Evolutionary conservation across 2,888 invertebrate species (phyloP).

Genomic region (Papilio protenor): DNA sequence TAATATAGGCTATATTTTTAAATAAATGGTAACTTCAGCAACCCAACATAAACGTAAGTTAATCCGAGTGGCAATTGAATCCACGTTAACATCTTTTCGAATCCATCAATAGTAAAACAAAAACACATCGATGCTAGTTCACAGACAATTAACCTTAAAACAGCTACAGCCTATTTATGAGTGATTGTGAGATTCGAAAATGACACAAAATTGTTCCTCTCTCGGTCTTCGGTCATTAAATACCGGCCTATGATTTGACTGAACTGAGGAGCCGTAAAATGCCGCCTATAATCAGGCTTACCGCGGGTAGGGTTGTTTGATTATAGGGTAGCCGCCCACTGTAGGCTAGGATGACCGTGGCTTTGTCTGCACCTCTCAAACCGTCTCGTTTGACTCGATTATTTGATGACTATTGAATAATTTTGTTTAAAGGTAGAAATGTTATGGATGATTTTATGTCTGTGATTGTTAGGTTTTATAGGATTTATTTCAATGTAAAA

Average conservation of each 20-base stretch:
- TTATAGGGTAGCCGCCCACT: slow-evolving; percentile 81
- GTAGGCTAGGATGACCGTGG: slow-evolving; percentile 61
- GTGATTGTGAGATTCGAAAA: slow-evolving; percentile 60
- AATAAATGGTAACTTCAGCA: no score
- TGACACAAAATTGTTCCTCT: slow-evolving; percentile 75
- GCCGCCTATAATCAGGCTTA: slow-evolving; percentile 75
- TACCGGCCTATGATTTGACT: slow-evolving; percentile 78
- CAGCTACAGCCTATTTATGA: slow-evolving; percentile 55
- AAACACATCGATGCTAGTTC: slow-evolving; percentile 51
- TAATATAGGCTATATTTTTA: no score
- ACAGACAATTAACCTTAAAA: slow-evolving; percentile 70
- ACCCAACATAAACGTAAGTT: no score
- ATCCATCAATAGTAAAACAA: slow-evolving; percentile 1
- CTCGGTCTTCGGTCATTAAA: slow-evolving; percentile 64
- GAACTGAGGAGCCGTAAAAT: slow-evolving; percentile 79
- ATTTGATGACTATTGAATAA: slow-evolving; percentile 29
- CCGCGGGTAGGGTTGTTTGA: slow-evolving; percentile 65
- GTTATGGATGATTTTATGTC: slow-evolving; percentile 7
- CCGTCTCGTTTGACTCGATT: slow-evolving; percentile 47
- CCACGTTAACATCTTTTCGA: background rate
- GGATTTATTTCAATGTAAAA: background rate
- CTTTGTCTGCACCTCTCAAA: slow-evolving; percentile 60
- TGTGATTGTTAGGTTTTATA: background rate
- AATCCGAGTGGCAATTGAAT: background rate
- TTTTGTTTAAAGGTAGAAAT: background rate